A percentile compares a stretch with the other conserved stretches of the same genome.
Conservation (phyloP, 2,113 vertebrate genomes). For the Tenebrosternarchus preto region DNA sequence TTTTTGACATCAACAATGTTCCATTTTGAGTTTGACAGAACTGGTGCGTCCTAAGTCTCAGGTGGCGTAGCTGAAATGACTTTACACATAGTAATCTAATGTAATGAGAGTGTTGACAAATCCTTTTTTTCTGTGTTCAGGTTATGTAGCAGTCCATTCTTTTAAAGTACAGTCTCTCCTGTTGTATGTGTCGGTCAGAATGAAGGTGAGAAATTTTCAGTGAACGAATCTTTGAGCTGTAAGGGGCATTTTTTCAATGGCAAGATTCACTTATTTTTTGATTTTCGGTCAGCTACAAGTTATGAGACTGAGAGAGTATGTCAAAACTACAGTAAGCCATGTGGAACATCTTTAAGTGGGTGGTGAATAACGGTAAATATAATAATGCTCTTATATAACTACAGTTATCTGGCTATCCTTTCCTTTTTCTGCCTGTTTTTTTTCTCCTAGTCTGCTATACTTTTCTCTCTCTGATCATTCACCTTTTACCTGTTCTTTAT, state of each 20-base stretch:
- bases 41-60: neutral
- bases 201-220: no score
- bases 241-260: no score
- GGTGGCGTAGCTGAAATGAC: neutral
- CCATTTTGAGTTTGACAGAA: neutral
- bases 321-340: neutral
- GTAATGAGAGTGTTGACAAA: neutral
- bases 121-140: neutral
- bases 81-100: neutral
- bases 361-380: neutral
- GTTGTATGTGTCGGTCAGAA: no score
- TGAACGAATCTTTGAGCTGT: no score
- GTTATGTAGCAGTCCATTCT: neutral
- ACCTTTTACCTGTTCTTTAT: constrained; percentile 13
- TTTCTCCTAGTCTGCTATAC: constrained; percentile 10
- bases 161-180: no score
- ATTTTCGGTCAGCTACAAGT: no score
- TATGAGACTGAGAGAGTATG: no score
- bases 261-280: no score
- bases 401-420: constrained; percentile 10
- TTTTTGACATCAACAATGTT: neutral
- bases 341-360: neutral
- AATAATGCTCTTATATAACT: neutral
- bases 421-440: neutral
- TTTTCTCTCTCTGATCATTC: constrained; percentile 6